A percentile compares a stretch with the other conserved stretches of the same genome.
Conservation (phyloP, 2,888 invertebrate genomes). For the Elgonia sp. region DNA sequence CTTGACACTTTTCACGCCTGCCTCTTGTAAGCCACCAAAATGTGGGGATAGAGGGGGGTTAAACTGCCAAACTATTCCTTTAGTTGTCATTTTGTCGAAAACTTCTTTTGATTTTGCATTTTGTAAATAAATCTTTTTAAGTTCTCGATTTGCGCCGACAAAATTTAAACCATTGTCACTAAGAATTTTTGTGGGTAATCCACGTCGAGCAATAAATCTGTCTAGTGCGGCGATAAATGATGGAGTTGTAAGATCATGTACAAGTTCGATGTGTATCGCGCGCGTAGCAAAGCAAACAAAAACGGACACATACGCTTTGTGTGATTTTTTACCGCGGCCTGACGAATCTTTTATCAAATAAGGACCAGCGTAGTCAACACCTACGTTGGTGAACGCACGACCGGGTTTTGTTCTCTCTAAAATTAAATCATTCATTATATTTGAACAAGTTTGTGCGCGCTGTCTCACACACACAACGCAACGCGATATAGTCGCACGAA, state of each 20-base stretch:
- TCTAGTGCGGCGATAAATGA: conserved; percentile 1
- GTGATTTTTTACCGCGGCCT: conserved; percentile 1
- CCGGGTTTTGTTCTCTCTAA: background rate
- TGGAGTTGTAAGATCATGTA: background rate
- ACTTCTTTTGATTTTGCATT: background rate
- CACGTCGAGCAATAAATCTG: too few relatives aligned
- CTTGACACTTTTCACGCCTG: too few relatives aligned
- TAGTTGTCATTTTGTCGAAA: background rate
- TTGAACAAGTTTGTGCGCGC: background rate
- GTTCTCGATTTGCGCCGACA: too few relatives aligned
- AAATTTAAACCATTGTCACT: too few relatives aligned
- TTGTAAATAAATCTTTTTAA: background rate
- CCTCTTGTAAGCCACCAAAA: too few relatives aligned
- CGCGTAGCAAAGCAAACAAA: conserved; percentile 11
- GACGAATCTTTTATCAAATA: too few relatives aligned
- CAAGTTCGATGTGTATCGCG: conserved; percentile 11
- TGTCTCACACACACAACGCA: background rate
- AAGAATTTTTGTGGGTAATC: too few relatives aligned
- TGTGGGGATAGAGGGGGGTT: too few relatives aligned
- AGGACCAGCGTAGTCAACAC: too few relatives aligned
- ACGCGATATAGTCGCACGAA: too few relatives aligned
- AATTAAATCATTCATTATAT: background rate
- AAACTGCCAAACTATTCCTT: too few relatives aligned
- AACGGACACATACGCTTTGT: too few relatives aligned
- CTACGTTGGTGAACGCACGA: background rate